Conservation (phyloP, 2,113 vertebrate genomes). For the Telmatochromis brichardi region DNA sequence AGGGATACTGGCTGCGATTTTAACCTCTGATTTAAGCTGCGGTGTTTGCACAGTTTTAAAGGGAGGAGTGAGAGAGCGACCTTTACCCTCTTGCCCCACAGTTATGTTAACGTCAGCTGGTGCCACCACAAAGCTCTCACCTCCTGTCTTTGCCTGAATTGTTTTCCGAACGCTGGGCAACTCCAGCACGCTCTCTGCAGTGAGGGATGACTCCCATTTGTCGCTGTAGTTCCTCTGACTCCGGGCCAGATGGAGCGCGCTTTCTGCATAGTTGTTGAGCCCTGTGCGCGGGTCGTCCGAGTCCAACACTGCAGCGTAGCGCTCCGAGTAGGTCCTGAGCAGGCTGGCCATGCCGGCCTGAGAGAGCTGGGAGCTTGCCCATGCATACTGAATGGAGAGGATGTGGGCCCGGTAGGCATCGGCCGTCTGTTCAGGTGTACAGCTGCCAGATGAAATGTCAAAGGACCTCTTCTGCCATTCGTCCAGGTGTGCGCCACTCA, state of each 20-base stretch:
- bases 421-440: slow-evolving; percentile 82
- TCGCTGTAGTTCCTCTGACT: slow-evolving; percentile 83
- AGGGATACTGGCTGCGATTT: neutral
- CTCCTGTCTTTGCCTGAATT: slow-evolving; percentile 60
- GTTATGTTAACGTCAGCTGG: slow-evolving; percentile 55
- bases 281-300: slow-evolving; percentile 80
- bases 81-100: slow-evolving; percentile 63
- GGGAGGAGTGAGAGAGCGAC: slow-evolving; percentile 7
- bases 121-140: slow-evolving; percentile 50
- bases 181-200: slow-evolving; percentile 72
- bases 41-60: neutral
- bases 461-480: slow-evolving; percentile 93
- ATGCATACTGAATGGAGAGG: slow-evolving; percentile 87
- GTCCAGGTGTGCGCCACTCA: slow-evolving; percentile 77
- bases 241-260: slow-evolving; percentile 78
- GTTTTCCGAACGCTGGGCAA: slow-evolving; percentile 77
- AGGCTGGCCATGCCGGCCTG: slow-evolving; percentile 76
- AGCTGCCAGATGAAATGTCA: slow-evolving; percentile 78
- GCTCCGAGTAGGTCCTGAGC: slow-evolving; percentile 81
- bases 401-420: slow-evolving; percentile 87
- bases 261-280: slow-evolving; percentile 91
- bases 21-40: slow-evolving; percentile 14
- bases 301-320: slow-evolving; percentile 84
- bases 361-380: slow-evolving; percentile 85
- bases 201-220: slow-evolving; percentile 88